Evolutionary conservation across 2,113 vertebrate genomes (phyloP).

Genomic region (Megatriorchis doriae): DNA sequence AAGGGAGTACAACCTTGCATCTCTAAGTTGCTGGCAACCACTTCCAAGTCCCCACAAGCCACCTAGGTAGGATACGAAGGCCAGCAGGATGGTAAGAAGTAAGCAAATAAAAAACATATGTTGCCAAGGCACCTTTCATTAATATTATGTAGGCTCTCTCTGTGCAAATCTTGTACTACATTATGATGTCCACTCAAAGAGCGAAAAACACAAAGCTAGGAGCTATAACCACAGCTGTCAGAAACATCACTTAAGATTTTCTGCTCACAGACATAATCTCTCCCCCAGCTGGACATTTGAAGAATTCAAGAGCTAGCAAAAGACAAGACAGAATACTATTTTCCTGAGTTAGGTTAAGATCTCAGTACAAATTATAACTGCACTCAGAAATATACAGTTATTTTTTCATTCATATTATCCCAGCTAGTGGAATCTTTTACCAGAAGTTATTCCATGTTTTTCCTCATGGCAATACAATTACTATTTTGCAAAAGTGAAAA

Average conservation of each 20-base stretch:
- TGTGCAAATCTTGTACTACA: not conserved
- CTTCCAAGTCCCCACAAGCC: not conserved
- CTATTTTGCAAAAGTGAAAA: not conserved
- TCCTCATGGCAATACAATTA: not conserved
- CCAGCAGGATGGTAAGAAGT: not conserved
- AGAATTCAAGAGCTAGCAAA: not conserved
- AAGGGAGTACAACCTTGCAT: not conserved
- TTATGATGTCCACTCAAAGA: not conserved
- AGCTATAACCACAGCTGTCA: not conserved
- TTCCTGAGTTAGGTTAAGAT: not conserved
- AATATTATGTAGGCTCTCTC: not conserved
- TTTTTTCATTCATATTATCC: not conserved
- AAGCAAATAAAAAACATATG: not conserved
- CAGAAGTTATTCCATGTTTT: not conserved
- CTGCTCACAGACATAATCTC: not conserved
- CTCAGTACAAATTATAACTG: not conserved
- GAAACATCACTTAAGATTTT: not conserved
- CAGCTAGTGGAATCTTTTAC: not conserved
- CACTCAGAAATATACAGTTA: not conserved
- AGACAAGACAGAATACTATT: not conserved
- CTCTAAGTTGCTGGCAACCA: not conserved
- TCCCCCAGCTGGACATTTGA: not conserved
- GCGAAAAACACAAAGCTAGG: not conserved
- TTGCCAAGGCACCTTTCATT: not conserved
- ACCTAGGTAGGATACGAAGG: not conserved